Evolutionary conservation across 2,113 vertebrate species (phyloP).

Genomic region (Crotophaga sulcirostris): DNA sequence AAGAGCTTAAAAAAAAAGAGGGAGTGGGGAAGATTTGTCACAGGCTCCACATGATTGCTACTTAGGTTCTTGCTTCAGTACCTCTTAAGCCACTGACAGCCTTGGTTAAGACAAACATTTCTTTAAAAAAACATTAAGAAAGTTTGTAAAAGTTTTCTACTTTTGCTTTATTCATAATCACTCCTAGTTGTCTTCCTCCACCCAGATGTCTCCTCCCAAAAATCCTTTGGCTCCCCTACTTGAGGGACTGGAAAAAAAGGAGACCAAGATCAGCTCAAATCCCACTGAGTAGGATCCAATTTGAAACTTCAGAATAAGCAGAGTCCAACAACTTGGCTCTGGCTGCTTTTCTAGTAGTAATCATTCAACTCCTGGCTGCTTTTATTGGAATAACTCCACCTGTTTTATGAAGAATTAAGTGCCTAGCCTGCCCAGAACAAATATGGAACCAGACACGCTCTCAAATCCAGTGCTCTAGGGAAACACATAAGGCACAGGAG

Average conservation of each 20-base stretch:
- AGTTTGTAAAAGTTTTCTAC: neutral
- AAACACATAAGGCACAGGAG: neutral
- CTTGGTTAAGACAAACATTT: neutral
- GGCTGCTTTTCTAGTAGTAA: neutral
- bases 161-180: neutral
- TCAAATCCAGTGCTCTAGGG: neutral
- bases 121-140: neutral
- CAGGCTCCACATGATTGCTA: accelerated
- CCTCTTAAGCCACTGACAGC: neutral
- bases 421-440: neutral
- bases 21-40: neutral
- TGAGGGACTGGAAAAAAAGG: neutral
- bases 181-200: neutral
- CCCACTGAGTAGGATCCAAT: neutral
- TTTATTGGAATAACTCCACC: neutral
- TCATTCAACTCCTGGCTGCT: neutral
- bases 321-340: neutral
- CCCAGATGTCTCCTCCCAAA: neutral
- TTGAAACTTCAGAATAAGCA: neutral
- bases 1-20: neutral
- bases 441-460: neutral
- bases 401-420: neutral
- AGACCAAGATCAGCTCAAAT: neutral
- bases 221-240: neutral
- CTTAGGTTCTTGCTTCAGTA: neutral